Percentiles rank a stretch among this genome's conserved stretches.
Conservation (phyloP, 2,113 vertebrate species). For the zebrafish (Danio rerio) region DNA sequence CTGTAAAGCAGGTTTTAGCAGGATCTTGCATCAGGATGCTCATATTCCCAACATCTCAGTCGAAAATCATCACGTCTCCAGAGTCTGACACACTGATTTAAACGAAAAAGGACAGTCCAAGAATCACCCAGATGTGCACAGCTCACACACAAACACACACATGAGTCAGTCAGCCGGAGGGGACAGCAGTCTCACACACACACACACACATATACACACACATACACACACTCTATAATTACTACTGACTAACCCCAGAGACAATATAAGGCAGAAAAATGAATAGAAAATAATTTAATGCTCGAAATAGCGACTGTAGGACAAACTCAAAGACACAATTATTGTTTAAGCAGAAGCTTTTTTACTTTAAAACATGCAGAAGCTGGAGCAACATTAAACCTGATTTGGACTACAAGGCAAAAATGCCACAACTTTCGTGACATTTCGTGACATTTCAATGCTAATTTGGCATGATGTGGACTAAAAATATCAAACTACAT, state of each 20-base stretch:
- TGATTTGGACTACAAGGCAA: too few species aligned
- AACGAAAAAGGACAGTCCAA: constrained; percentile 29
- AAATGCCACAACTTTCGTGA: too few species aligned
- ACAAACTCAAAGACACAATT: neutral
- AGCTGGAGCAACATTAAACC: too few species aligned
- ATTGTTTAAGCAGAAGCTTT: too few species aligned
- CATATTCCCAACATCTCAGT: constrained; percentile 3
- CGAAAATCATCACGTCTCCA: neutral
- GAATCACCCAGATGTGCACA: constrained; percentile 13
- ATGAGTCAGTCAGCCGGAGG: constrained; percentile 48
- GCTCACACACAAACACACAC: constrained; percentile 18
- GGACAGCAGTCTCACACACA: constrained; percentile 25
- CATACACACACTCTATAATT: constrained; percentile 19
- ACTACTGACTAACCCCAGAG: constrained; percentile 28
- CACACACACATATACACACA: constrained; percentile 8
- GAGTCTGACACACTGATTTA: constrained; percentile 23
- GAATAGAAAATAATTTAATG: neutral
- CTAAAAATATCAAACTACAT: too few species aligned
- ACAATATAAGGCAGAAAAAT: neutral
- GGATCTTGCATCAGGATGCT: neutral
- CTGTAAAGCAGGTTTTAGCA: neutral
- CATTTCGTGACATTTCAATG: too few species aligned
- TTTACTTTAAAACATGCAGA: too few species aligned
- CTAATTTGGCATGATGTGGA: too few species aligned
- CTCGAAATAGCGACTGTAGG: neutral